A percentile compares a stretch with the other conserved stretches of the same genome.
Conservation (phyloP, 1,140 invertebrate species). For the Bombus breviceps region DNA sequence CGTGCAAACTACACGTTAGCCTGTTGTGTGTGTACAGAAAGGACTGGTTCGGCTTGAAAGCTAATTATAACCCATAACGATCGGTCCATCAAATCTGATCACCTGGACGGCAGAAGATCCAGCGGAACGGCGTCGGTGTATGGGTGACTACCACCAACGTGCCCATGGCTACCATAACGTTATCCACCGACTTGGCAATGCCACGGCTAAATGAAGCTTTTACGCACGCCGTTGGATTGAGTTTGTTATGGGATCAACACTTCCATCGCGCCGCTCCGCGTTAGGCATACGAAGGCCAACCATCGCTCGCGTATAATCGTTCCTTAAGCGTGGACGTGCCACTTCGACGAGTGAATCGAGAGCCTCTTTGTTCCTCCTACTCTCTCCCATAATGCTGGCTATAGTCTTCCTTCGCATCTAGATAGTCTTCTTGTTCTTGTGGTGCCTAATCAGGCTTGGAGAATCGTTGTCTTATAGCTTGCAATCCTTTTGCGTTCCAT, state of each 20-base stretch:
- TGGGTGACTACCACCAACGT: slow-evolving; percentile 9
- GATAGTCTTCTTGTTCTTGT: not conserved
- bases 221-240: slow-evolving; percentile 71
- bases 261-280: slow-evolving; percentile 58
- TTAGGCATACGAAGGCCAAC: slow-evolving; percentile 56
- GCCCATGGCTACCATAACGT: slow-evolving; percentile 20
- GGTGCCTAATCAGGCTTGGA: too few relatives aligned
- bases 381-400: too few relatives aligned
- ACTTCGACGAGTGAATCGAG: slow-evolving; percentile 50
- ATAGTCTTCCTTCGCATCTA: not conserved
- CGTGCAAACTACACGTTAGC: not conserved
- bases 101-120: slow-evolving; percentile 53
- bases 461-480: not conserved
- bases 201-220: slow-evolving; percentile 76
- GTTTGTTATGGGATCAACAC: slow-evolving; percentile 74
- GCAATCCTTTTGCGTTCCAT: slow-evolving; percentile 1
- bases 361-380: slow-evolving; percentile 40
- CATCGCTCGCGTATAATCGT: slow-evolving; percentile 59
- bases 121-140: not conserved
- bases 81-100: slow-evolving; percentile 79
- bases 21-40: not conserved
- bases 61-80: slow-evolving; percentile 79
- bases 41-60: slow-evolving; percentile 58
- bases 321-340: slow-evolving; percentile 55
- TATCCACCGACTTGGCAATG: slow-evolving; percentile 50